Evolutionary conservation across 2,113 vertebrate species (phyloP).

Genomic region (Corythoichthys intestinalis): DNA sequence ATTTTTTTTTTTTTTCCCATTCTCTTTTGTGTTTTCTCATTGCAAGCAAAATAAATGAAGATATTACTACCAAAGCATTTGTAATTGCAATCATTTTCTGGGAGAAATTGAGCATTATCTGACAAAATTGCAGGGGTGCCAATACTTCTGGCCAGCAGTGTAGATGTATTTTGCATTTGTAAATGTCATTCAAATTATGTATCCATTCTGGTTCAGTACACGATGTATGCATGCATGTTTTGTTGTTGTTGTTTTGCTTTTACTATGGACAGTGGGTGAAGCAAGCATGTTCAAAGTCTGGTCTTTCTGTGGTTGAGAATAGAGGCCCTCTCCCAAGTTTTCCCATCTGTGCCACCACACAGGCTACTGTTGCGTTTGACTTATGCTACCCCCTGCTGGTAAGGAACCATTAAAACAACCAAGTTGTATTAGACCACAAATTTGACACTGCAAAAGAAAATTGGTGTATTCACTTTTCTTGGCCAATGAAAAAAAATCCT

Average conservation of each 20-base stretch:
- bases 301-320: neutral
- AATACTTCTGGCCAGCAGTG: no score
- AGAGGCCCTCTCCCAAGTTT: neutral
- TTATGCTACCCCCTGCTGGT: conserved; percentile 66
- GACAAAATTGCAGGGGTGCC: no score
- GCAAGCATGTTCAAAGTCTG: neutral
- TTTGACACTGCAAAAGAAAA: neutral
- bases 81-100: no score
- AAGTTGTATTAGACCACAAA: neutral
- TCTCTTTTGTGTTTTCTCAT: no score
- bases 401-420: neutral
- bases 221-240: neutral
- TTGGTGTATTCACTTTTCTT: neutral
- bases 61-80: no score
- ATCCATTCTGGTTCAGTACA: neutral
- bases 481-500: neutral
- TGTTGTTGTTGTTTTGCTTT: no score
- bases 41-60: no score
- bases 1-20: no score
- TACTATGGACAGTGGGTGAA: no score
- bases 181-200: neutral
- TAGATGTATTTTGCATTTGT: neutral
- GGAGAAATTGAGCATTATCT: no score
- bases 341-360: neutral
- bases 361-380: conserved; percentile 12